Base-by-base conservation (phyloP, 2,113 vertebrate genomes). In the Mormyrus iriodes region DNA sequence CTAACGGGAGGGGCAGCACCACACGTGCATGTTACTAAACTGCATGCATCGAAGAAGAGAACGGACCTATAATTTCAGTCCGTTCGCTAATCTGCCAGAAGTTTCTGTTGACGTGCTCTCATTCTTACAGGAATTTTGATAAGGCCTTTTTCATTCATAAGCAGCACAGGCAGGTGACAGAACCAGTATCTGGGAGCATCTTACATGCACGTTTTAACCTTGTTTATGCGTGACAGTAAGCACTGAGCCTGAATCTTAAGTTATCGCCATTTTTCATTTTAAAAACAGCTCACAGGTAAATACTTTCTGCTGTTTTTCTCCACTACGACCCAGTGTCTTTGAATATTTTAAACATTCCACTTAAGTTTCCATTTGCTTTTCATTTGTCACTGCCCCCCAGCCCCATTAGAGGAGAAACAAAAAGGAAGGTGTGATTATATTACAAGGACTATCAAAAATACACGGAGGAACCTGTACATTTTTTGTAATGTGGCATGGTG, bases 231-330 rank as follows among this genome's bases (percentile, higher is more conserved):
- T 83, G 49, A 88, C 13, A 35, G 51, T 88, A 65, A 88, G 44
- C 86, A 46, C n/a, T 42, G 51, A 52, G 84, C 31, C 82, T 86
- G 27, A 86, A 53, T 53, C n/a, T 55, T 48, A 35, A 65, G 58
- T 85, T 46, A 39, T n/a, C 27, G 9, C 35, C 58, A 9, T 86
- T 51, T 19, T 10, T 21, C 58, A 8, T 73, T n/a, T 42, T 42
- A 42, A 17, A 42, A 42, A 79, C 24, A 21, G 31, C 49, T 51
- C 42, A 87, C 65, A 88, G 89, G 89, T 90, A 90, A 24, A 86
- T 90, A n/a, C 85, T 12, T 73, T 6, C 21, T 46, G n/a, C 44
- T 10, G 21, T 49, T 65, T 85, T 24, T 13, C 24, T 85, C 46
- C 24, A n/a, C 48, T 4, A 3, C 17, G 15, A 7, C n/a, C 51